Evolutionary conservation across 2,113 vertebrate species (phyloP), one percentile per base, ranked within the genome.

Genomic region (Balaenoptera acutorostrata): DNA sequence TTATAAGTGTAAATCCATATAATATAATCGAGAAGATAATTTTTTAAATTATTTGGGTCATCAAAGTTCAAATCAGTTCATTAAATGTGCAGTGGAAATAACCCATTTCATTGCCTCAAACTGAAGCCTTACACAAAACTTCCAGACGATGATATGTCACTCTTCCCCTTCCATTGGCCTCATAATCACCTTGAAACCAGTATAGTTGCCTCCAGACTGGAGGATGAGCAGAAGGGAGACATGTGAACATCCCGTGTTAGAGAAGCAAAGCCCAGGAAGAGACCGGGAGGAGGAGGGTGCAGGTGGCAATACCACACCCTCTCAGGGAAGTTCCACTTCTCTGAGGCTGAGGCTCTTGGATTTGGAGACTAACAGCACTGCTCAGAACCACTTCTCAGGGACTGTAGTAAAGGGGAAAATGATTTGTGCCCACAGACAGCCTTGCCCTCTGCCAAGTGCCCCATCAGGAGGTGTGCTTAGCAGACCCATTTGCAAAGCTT

Each of bases 261-360:
- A 44, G 33, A n/a, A 88, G 20, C 3, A 78, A 49, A n/a, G 27
- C 25, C 31, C 57, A 18, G 66, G n/a, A n/a, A 78, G 49, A 78
- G 20, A 78, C 1, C 0, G 31, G 9, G 2, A 2, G 31, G 49
- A 6, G 31, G 20, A 33, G 31, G 75, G 31, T 7, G 2, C 13
- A 14, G 3, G 18, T 31, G 39, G 5, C 0, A 9, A n/a, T 5
- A 17, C 15, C 18, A 25, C 18, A 21, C 15, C 49, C 23, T 63
- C 41, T 63, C 0, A 0, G 33, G 80, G 2, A 69, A n/a, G 69
- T 39, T 17, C 49, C 61, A 1, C 41, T 82, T 41, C 4, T 49
- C 59, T 52, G 31, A 29, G 20, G 46, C 0, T 2, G 33, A 15
- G 41, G 31, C 8, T 8, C 25, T 4, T 44, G 14, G 55, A 31